Base-by-base conservation (phyloP, 2,113 vertebrate genomes). In the Peromyscus maniculatus region DNA sequence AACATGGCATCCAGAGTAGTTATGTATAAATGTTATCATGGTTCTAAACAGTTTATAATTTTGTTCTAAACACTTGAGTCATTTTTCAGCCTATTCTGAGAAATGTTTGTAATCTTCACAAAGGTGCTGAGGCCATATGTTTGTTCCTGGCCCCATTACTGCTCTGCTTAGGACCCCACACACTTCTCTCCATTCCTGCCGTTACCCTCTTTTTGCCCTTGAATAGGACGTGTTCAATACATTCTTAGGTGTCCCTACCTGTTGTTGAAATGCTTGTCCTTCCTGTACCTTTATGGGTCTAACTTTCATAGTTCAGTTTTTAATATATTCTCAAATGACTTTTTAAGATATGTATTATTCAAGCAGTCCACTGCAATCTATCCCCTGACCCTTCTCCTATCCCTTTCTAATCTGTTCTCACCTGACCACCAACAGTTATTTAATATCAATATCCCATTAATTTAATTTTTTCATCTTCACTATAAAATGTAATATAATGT, bases 121-220 rank as follows among this genome's bases (percentile, higher is more conserved):
- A 36, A 82, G 7, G 5, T 39, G 2, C 6, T 1, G 21, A 77
- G 2, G 8, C 24, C 26, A 22, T 4, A 1, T 5, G 39, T 19
- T n/a, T 88, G 10, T 36, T 6, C 49, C 55, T 17, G 43, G 3
- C 10, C 33, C 13, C 43, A 1, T 64, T 15, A 4, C 1, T 0
- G 71, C 12, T 91, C 31, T 75, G 24, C 2, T 67, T 9, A 52
- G 19, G 36, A 9, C 1, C 21, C 1, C 6, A 55, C 12, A 12
- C 4, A 0, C 59, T 21, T 91, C 33, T 46, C 1, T 21, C 0
- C 5, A 5, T 1, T 57, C 1, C 49, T 31, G 7, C 7, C 24
- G 26, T 5, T 22, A 6, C 3, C 4, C 5, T 46, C 1, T 49
- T 49, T 64, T 5, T 24, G 11, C 22, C 28, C 8, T 16, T 72